Conservation (phyloP, 2,113 vertebrate species). For the Perca schrenkii region DNA sequence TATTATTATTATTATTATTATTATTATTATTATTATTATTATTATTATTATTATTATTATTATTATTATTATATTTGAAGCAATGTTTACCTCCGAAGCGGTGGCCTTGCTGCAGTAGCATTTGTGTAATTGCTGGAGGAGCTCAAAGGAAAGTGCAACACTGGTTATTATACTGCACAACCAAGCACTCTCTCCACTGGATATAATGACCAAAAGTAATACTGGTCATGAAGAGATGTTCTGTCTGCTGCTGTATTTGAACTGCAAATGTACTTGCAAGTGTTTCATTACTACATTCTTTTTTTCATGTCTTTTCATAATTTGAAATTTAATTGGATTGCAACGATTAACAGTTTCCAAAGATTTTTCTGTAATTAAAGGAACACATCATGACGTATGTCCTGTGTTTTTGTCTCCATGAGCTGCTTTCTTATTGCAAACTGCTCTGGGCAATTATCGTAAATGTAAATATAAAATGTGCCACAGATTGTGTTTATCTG, state of each 20-base stretch:
- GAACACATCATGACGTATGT: not conserved
- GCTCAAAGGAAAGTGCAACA: not conserved
- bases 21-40: too few species aligned
- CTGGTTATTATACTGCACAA: conserved; percentile 6
- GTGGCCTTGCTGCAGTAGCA: not conserved
- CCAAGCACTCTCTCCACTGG: not conserved
- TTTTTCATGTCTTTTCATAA: not conserved
- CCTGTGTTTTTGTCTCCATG: not conserved
- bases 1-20: too few species aligned
- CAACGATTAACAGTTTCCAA: not conserved
- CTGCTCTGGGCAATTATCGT: not conserved
- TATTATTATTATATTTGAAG: too few species aligned
- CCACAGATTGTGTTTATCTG: not conserved
- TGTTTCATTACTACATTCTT: not conserved
- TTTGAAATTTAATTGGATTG: not conserved
- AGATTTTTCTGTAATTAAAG: not conserved
- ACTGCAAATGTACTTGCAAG: not conserved
- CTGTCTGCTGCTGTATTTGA: not conserved
- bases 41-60: too few species aligned
- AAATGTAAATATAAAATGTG: not conserved
- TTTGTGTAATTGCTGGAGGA: not conserved
- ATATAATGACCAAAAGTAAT: not conserved
- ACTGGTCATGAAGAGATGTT: not conserved
- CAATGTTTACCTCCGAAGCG: not conserved
- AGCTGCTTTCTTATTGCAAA: not conserved